Conservation (phyloP, 2,888 invertebrate species). For the Panorpa germanica region DNA sequence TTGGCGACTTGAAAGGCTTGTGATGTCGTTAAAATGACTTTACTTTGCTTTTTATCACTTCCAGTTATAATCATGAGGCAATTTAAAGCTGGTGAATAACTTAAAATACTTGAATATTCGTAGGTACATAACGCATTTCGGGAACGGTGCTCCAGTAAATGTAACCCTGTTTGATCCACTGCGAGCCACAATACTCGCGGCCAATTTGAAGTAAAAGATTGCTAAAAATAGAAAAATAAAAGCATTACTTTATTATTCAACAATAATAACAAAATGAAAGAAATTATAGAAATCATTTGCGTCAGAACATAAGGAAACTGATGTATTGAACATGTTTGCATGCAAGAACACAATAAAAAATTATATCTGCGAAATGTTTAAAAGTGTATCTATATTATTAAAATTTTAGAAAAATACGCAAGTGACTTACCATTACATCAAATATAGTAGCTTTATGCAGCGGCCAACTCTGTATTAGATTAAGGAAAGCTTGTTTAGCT, state of each 20-base stretch:
- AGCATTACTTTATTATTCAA: too few species aligned
- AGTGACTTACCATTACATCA: constrained; percentile 64
- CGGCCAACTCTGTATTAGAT: constrained; percentile 86
- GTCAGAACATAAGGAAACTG: background rate
- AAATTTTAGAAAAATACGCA: too few species aligned
- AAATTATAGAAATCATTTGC: background rate
- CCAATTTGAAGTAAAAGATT: constrained; percentile 93
- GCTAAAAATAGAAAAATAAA: constrained; percentile 34
- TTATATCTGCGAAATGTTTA: too few species aligned
- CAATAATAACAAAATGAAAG: too few species aligned
- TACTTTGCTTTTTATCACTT: constrained; percentile 78
- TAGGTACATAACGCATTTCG: constrained; percentile 80
- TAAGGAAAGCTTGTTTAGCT: constrained; percentile 83
- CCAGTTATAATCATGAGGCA: constrained; percentile 88
- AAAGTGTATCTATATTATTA: too few species aligned
- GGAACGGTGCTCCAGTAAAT: constrained; percentile 73
- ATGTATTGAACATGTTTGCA: constrained; percentile 7
- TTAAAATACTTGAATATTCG: constrained; percentile 74
- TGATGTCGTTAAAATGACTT: constrained; percentile 82
- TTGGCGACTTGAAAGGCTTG: constrained; percentile 90
- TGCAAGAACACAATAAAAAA: too few species aligned
- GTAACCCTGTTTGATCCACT: constrained; percentile 81
- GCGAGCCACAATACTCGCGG: constrained; percentile 84
- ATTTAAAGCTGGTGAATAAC: constrained; percentile 81
- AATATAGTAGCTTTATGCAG: constrained; percentile 84